Conservation (phyloP, 2,888 invertebrate genomes). For the Coleophora deauratella region DNA sequence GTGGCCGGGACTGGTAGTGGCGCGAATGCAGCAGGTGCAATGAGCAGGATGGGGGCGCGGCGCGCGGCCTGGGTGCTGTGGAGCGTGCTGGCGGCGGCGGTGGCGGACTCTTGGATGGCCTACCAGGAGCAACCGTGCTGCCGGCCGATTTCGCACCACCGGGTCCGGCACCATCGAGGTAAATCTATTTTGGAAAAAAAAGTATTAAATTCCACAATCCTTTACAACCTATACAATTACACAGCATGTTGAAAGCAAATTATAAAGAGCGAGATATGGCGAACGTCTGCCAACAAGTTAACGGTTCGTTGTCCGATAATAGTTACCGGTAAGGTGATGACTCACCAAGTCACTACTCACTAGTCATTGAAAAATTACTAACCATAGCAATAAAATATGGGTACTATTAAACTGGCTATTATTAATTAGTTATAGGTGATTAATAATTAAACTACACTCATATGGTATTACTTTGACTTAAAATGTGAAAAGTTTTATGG, state of each 20-base stretch:
- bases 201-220: not conserved
- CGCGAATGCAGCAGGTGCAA: conserved; percentile 36
- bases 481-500: no score
- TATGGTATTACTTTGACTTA: no score
- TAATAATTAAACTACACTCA: no score
- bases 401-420: no score
- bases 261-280: no score
- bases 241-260: no score
- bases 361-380: no score
- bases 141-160: conserved; percentile 72
- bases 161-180: conserved; percentile 79
- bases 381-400: no score
- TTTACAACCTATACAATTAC: not conserved
- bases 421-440: no score
- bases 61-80: conserved; percentile 50
- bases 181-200: conserved; percentile 24
- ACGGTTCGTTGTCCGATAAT: conserved; percentile 5
- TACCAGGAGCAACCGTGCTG: conserved; percentile 80
- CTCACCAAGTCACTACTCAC: no score
- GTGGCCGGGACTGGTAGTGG: conserved; percentile 21
- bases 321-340: no score
- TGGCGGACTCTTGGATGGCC: conserved; percentile 78
- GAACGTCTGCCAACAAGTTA: not conserved
- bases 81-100: conserved; percentile 56
- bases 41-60: conserved; percentile 17